A percentile compares a stretch with the other conserved stretches of the same genome.
Evolutionary conservation across 2,113 vertebrate species (phyloP).

Genomic region (Pundamilia nyererei): DNA sequence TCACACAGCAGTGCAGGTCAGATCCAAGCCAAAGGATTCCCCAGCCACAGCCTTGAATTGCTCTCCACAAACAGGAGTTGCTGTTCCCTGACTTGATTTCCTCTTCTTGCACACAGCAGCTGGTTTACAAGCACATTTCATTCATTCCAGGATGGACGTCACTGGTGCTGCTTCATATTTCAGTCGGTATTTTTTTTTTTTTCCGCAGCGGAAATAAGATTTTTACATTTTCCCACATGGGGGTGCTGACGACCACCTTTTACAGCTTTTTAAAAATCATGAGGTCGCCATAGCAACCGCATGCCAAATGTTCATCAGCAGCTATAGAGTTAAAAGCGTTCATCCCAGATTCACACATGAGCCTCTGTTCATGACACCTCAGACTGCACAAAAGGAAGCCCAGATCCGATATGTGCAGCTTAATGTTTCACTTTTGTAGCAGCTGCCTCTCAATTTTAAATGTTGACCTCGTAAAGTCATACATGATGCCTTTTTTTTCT

Average conservation of each 20-base stretch:
- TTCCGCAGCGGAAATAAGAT: no score
- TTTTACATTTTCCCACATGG: slow-evolving; percentile 1
- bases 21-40: not conserved
- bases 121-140: not conserved
- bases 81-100: not conserved
- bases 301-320: not conserved
- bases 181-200: not conserved
- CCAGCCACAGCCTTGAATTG: not conserved
- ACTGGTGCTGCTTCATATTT: not conserved
- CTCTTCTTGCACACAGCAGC: not conserved
- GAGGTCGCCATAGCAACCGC: not conserved
- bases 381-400: not conserved
- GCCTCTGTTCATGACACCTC: not conserved
- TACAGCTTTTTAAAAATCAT: not conserved
- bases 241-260: not conserved
- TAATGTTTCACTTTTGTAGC: not conserved
- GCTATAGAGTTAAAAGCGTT: not conserved
- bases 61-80: not conserved
- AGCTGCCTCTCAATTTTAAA: not conserved
- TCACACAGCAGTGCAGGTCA: not conserved
- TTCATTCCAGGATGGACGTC: not conserved
- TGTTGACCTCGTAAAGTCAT: not conserved
- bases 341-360: not conserved
- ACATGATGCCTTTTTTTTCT: not conserved
- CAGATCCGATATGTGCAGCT: not conserved